Percentiles rank a stretch among this genome's conserved stretches.
Evolutionary conservation across 2,113 vertebrate species (phyloP).

Genomic region (Zosterops lateralis): DNA sequence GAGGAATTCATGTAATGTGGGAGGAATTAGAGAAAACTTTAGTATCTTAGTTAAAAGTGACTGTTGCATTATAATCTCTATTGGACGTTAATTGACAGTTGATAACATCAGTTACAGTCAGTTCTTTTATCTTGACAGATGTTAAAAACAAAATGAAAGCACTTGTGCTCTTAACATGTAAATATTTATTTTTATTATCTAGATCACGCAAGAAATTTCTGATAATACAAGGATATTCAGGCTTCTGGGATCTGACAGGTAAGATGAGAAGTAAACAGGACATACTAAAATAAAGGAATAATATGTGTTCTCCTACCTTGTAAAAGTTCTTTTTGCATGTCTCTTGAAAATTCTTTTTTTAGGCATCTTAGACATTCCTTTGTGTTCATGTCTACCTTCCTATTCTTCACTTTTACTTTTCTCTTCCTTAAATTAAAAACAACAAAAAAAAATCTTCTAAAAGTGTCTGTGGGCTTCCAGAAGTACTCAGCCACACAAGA

Average conservation of each 20-base stretch:
- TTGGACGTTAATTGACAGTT: background rate
- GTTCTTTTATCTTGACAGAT: background rate
- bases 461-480: background rate
- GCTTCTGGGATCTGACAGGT: constrained; percentile 98
- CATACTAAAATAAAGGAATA: background rate
- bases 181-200: constrained; percentile 41
- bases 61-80: background rate
- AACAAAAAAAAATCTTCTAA: background rate
- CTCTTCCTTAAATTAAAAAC: background rate
- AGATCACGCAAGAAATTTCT: constrained; percentile 98
- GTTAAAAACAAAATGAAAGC: background rate
- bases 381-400: background rate
- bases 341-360: background rate
- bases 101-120: background rate
- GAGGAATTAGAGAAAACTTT: background rate
- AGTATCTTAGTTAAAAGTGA: background rate
- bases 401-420: background rate
- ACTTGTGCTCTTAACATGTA: background rate
- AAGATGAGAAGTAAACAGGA: constrained; percentile 31
- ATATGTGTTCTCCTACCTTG: background rate
- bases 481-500: background rate
- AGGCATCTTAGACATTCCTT: background rate
- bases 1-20: background rate
- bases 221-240: constrained; percentile 96
- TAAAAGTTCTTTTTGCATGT: background rate